Percentiles rank a stretch among this genome's conserved stretches.
Evolutionary conservation across 2,113 vertebrate species (phyloP).

Genomic region (Callipepla squamata): DNA sequence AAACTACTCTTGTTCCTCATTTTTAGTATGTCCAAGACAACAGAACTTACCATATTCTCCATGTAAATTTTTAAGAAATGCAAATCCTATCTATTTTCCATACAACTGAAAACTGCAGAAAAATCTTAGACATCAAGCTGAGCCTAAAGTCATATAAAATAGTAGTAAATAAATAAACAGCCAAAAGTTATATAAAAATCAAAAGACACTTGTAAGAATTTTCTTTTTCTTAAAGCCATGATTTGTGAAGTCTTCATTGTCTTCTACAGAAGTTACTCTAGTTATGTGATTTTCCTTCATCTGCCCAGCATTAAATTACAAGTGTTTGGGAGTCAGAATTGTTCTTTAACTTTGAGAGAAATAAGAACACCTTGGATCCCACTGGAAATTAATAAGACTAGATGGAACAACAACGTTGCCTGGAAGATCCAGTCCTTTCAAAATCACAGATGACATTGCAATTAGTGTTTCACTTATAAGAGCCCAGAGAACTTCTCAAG

Average conservation of each 20-base stretch:
- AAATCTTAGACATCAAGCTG: neutral
- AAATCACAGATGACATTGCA: neutral
- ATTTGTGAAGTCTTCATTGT: neutral
- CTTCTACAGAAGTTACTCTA: neutral
- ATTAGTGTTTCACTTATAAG: neutral
- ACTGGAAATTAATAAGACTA: neutral
- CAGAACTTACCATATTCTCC: neutral
- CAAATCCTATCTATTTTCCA: neutral
- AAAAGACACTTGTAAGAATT: neutral
- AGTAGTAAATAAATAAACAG: neutral
- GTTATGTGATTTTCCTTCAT: neutral
- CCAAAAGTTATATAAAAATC: neutral
- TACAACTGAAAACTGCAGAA: neutral
- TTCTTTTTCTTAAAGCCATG: neutral
- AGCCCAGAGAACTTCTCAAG: neutral
- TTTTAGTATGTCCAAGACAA: neutral
- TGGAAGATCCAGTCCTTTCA: neutral
- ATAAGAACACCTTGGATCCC: neutral
- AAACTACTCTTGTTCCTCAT: neutral
- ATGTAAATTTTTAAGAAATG: neutral
- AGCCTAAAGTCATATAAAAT: neutral
- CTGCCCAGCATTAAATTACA: neutral
- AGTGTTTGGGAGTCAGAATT: neutral
- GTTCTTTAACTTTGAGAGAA: neutral
- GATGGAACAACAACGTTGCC: neutral